Conservation (phyloP, 2,888 invertebrate genomes). For the Volucella inflata region DNA sequence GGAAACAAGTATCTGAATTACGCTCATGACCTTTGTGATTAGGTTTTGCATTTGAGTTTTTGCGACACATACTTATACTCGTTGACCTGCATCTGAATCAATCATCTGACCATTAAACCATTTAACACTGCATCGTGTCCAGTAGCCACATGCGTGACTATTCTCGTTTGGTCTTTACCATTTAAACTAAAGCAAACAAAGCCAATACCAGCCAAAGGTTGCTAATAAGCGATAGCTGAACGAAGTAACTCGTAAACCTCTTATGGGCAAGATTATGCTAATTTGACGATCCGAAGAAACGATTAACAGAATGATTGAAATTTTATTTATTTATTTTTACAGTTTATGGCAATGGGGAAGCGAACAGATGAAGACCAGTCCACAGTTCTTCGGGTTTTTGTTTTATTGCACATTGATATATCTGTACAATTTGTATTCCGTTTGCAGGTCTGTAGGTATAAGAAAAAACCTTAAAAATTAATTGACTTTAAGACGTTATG, state of each 20-base stretch:
- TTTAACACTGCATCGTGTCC: constrained; percentile 11
- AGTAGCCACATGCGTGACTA: constrained; percentile 24
- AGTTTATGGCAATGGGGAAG: constrained; percentile 25
- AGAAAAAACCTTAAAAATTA: no score
- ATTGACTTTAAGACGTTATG: no score
- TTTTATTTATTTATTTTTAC: constrained; percentile 18
- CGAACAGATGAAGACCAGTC: background rate
- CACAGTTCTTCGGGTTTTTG: no score
- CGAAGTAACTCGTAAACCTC: constrained; percentile 3
- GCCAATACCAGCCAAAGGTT: constrained; percentile 46
- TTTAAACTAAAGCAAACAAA: constrained; percentile 15
- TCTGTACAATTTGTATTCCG: no score
- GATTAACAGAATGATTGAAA: constrained; percentile 21
- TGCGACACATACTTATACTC: constrained; percentile 1
- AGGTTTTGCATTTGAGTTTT: constrained; percentile 49
- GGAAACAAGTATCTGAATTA: constrained; percentile 41
- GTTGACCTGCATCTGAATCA: constrained; percentile 5
- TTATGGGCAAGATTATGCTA: constrained; percentile 38
- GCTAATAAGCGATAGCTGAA: constrained; percentile 50
- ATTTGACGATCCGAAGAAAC: constrained; percentile 41
- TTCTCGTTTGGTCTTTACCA: constrained; percentile 49
- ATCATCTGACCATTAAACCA: background rate
- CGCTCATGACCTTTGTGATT: constrained; percentile 48
- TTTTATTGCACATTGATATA: no score
- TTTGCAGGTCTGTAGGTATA: no score